These are phyloP conservation scores for Iguana delicatissima DNA, from an alignment of 2,797 vertebrate genomes.

Conservation along the genomic window DNA sequence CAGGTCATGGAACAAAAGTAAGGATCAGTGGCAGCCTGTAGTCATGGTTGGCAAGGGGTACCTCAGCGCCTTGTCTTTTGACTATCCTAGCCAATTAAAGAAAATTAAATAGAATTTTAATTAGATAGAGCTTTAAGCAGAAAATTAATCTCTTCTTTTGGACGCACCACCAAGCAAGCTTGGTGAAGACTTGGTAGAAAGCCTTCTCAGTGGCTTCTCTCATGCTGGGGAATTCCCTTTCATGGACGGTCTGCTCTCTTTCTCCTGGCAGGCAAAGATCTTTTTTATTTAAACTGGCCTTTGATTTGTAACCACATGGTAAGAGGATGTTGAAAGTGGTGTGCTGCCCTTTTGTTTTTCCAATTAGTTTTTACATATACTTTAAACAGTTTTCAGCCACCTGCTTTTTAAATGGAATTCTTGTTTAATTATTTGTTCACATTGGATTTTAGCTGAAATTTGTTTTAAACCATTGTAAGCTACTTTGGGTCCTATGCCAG, in stretches of 20 bases:
- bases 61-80: constrained; percentile 21
- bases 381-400: no score
- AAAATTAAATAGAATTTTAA: not conserved
- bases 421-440: no score
- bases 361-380: no score
- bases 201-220: not conserved
- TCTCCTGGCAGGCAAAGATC: not conserved
- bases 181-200: not conserved
- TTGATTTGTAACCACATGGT: no score
- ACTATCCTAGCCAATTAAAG: not conserved
- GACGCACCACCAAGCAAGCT: not conserved
- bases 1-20: constrained; percentile 59
- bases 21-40: constrained; percentile 29
- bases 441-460: no score
- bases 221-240: not conserved
- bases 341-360: not conserved
- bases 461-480: no score
- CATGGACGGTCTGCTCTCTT: not conserved
- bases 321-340: no score
- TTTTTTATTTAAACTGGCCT: not conserved
- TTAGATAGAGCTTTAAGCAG: no score
- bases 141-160: no score
- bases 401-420: no score
- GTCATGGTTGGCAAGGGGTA: constrained; percentile 32
- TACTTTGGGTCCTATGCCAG: no score